Evolutionary conservation across 2,888 invertebrate genomes (phyloP), one percentile per base, ranked within the genome.

Genomic region (Euplagia quadripunctaria): DNA sequence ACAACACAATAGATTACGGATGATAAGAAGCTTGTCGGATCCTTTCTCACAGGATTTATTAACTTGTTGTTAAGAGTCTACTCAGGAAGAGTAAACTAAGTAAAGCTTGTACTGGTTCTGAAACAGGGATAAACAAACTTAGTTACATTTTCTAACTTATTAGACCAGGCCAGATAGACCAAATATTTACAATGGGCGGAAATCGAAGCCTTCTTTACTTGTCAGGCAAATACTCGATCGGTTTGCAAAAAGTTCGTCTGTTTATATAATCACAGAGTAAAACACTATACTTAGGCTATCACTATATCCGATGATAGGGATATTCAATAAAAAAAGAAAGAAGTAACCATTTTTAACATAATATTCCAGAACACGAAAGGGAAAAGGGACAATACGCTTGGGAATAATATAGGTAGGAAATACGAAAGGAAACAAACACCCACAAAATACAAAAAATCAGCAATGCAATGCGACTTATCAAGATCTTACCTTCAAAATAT

Each of bases 401-500:
- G 14, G n/a, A 55, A 68, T 14, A 12, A 41, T 43, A 42, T 17
- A 55, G 55, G 55, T 68, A 55, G 12, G 4, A 42, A 67, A 67
- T 52, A 67, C n/a, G 46, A 65, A 71, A 20, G 65, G 55, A 71
- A 71, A 55, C 42, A 65, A 71, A 64, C n/a, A 43, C 55, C 9
- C 16, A 64, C 51, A 64, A 64, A 55, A 71, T 58, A 71, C 63
- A 51, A 63, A 72, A 68, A 64, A 72, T 68, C 64, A 72, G 64
- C 80, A 78, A 31, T 70, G 80, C 70, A 74, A 76, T 76, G 79
- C 64, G 67, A 68, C 68, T 71, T 80, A 82, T 82, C 83, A 78
- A 83, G 85, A 82, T 82, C 73, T 78, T 72, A 78, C 74, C 72
- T 68, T 68, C 65, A 78, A 79, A 80, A 85, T 78, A 85, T 80